phyloP scores from a whole-genome alignment of 2,113 vertebrate species.

The Ctenodactylus gundi region DNA sequence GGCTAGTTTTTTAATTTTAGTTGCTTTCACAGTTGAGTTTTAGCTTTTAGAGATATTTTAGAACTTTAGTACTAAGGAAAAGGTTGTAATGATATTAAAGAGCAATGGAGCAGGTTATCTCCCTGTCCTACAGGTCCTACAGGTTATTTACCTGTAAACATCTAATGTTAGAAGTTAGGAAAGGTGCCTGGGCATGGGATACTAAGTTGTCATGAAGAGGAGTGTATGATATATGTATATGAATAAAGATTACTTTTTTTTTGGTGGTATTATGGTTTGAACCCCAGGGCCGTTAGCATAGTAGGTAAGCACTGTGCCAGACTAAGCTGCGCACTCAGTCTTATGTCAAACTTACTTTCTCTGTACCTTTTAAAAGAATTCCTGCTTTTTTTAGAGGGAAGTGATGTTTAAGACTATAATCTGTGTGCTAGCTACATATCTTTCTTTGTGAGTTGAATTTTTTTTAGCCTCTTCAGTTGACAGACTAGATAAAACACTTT shows the following conservation, averaged over 20 bases:
- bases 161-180: not conserved
- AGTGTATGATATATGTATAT: not conserved
- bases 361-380: not conserved
- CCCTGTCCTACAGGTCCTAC: no score
- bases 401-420: not conserved
- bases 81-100: not conserved
- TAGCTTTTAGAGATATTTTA: slow-evolving; percentile 17
- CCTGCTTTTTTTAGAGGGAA: not conserved
- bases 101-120: not conserved
- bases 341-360: not conserved
- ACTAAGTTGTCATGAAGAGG: not conserved
- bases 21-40: not conserved
- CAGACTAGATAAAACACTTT: not conserved
- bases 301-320: not conserved
- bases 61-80: not conserved
- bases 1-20: no score
- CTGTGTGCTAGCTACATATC: not conserved
- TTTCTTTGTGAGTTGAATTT: not conserved
- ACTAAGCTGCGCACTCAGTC: no score
- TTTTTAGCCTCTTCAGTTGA: not conserved
- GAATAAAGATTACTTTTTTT: not conserved
- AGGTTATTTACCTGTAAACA: not conserved
- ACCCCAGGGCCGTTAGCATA: not conserved
- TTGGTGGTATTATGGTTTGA: not conserved
- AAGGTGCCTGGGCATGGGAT: not conserved